These are phyloP conservation scores for Drosophila hamatofila DNA, from an alignment of 2,888 invertebrate species.

Conservation along the genomic window DNA sequence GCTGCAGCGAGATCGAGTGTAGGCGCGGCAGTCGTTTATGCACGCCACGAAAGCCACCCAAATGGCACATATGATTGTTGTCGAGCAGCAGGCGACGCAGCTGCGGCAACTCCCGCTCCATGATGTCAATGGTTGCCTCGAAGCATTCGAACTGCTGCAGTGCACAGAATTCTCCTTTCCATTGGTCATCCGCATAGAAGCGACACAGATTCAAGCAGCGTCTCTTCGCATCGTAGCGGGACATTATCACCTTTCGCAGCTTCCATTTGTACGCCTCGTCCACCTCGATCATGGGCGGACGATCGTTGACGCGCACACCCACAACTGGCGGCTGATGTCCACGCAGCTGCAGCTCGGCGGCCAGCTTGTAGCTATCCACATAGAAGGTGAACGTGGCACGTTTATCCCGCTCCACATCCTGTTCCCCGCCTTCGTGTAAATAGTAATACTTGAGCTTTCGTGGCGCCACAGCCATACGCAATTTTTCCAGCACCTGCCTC, in stretches of 20 bases:
- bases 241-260: conserved; percentile 29
- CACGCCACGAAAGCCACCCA: conserved; percentile 36
- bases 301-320: conserved; percentile 36
- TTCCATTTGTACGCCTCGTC: conserved; percentile 17
- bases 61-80: conserved; percentile 45
- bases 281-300: conserved; percentile 44
- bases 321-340: conserved; percentile 19
- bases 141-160: conserved; percentile 47
- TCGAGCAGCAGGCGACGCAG: conserved; percentile 47
- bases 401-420: conserved; percentile 37
- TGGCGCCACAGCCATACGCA: conserved; percentile 40
- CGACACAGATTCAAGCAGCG: conserved; percentile 43
- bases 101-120: conserved; percentile 43
- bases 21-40: conserved; percentile 39
- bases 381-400: conserved; percentile 56
- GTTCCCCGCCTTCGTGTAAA: conserved; percentile 43
- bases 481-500: conserved; percentile 20
- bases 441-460: conserved; percentile 31
- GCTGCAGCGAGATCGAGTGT: conserved; percentile 40
- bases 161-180: conserved; percentile 48
- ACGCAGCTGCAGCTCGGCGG: conserved; percentile 34
- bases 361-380: conserved; percentile 46
- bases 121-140: conserved; percentile 31
- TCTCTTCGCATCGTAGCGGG: conserved; percentile 37
- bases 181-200: conserved; percentile 41